Conservation (phyloP, 2,113 vertebrate species). For the Xerus inauris region DNA sequence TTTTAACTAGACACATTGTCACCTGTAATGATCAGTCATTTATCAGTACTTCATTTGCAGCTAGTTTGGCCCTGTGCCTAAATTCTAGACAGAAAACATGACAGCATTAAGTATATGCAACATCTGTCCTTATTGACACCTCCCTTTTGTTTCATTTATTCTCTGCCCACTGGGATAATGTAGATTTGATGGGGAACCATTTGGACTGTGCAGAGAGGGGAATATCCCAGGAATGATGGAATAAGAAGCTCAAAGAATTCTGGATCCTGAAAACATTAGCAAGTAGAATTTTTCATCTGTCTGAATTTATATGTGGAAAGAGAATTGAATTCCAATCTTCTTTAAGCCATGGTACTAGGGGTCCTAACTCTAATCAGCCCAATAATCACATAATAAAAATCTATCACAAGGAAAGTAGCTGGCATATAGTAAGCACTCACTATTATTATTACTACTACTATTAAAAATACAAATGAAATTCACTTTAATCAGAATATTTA, state of each 20-base stretch:
- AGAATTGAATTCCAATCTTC: background rate
- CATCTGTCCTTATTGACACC: background rate
- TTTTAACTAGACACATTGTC: background rate
- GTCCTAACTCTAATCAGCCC: background rate
- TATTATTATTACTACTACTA: background rate
- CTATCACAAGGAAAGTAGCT: background rate
- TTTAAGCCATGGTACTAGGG: background rate
- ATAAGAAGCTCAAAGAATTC: background rate
- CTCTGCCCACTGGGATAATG: background rate
- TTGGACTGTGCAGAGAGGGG: background rate
- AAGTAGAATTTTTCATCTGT: background rate
- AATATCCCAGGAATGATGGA: background rate
- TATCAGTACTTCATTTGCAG: background rate
- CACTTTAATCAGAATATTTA: background rate
- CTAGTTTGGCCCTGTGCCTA: background rate
- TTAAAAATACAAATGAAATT: background rate
- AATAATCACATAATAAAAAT: constrained; percentile 34
- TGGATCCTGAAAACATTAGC: background rate
- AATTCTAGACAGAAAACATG: background rate
- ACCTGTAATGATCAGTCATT: background rate
- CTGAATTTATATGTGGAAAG: background rate
- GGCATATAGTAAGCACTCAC: background rate
- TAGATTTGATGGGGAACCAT: background rate
- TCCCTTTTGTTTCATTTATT: background rate
- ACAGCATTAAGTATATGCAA: background rate